Evolutionary conservation across 2,888 invertebrate species (phyloP).

Genomic region (Nineta flava): DNA sequence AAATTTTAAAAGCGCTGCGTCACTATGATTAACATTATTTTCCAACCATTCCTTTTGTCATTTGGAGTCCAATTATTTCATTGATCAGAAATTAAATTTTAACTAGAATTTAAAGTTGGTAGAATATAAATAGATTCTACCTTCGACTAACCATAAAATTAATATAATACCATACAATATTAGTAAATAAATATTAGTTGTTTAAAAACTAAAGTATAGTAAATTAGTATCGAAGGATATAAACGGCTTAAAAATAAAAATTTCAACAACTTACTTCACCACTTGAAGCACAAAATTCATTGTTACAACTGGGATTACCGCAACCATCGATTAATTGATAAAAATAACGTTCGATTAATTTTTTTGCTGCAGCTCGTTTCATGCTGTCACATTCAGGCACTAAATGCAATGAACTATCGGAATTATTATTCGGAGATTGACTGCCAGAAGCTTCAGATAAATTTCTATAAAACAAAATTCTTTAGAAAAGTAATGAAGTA

Average conservation of each 20-base stretch:
- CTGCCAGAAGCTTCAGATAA: slow-evolving; percentile 28
- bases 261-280: slow-evolving; percentile 45
- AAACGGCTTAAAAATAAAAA: not conserved
- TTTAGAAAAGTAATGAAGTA: not conserved
- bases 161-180: too few species aligned
- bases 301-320: slow-evolving; percentile 74
- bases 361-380: slow-evolving; percentile 65
- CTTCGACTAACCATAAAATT: too few species aligned
- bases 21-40: too few species aligned
- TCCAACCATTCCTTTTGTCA: too few species aligned
- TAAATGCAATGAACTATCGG: slow-evolving; percentile 15
- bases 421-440: slow-evolving; percentile 14
- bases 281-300: slow-evolving; percentile 80
- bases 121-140: too few species aligned
- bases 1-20: not conserved
- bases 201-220: not conserved
- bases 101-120: too few species aligned
- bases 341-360: slow-evolving; percentile 82
- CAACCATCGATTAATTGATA: slow-evolving; percentile 86
- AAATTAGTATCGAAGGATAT: not conserved
- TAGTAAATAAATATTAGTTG: not conserved
- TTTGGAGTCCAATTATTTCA: too few species aligned
- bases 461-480: slow-evolving; percentile 18
- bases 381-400: slow-evolving; percentile 40
- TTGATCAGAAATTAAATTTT: too few species aligned